Conservation (phyloP, 2,113 vertebrate species). For the Neolamprologus kungweensis region DNA sequence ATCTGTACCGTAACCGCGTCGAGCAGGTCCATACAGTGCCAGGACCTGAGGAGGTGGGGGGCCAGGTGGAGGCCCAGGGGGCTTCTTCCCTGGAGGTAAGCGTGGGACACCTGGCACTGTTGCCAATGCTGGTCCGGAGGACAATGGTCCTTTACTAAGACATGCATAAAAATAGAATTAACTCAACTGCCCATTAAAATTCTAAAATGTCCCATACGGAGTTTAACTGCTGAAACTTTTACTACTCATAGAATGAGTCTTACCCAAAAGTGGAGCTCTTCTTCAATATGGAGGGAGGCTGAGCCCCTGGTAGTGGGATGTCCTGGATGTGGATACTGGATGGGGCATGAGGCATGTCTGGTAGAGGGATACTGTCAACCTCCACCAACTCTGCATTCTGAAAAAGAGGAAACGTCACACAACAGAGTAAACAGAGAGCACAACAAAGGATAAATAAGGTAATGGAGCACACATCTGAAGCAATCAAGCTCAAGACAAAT, state of each 20-base stretch:
- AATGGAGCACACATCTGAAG: neutral
- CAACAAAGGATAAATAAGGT: neutral
- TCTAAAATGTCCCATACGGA: neutral
- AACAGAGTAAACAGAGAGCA: neutral
- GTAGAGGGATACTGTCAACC: slow-evolving; percentile 95
- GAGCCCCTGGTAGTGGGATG: slow-evolving; percentile 94
- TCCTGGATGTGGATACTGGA: slow-evolving; percentile 97
- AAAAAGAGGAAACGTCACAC: neutral
- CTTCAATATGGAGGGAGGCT: slow-evolving; percentile 96
- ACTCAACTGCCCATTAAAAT: neutral
- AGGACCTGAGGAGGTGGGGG: slow-evolving; percentile 91
- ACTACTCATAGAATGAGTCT: neutral
- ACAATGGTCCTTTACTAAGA: slow-evolving; percentile 69
- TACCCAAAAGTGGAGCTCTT: slow-evolving; percentile 89
- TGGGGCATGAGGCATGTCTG: slow-evolving; percentile 96
- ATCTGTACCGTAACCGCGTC: slow-evolving; percentile 74
- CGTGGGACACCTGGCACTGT: slow-evolving; percentile 82
- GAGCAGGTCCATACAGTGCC: slow-evolving; percentile 81
- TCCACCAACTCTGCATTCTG: slow-evolving; percentile 98
- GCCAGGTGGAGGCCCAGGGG: slow-evolving; percentile 91
- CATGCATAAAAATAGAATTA: neutral
- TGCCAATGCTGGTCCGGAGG: slow-evolving; percentile 73
- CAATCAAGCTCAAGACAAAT: neutral
- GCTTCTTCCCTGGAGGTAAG: slow-evolving; percentile 89
- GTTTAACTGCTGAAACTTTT: neutral